phyloP scores from a whole-genome alignment of 2,113 vertebrate species.

The Junco hyemalis region DNA sequence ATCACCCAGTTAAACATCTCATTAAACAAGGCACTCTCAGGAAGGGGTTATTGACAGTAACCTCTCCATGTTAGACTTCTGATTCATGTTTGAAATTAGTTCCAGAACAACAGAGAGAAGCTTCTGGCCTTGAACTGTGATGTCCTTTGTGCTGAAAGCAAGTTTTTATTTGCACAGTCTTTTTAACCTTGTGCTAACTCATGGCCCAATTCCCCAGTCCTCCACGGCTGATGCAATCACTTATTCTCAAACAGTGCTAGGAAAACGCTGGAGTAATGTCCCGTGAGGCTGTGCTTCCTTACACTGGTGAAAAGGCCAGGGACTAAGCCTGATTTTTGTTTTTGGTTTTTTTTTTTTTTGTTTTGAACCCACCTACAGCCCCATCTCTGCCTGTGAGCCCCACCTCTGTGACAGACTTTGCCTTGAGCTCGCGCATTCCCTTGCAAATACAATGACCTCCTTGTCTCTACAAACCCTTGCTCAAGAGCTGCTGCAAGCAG shows the following conservation, averaged over 20 bases:
- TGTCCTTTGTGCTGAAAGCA: not conserved
- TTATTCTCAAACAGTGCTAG: not conserved
- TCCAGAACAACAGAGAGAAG: constrained; percentile 30
- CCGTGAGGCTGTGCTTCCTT: not conserved
- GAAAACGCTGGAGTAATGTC: not conserved
- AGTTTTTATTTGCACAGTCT: constrained; percentile 11
- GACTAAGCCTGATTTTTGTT: not conserved
- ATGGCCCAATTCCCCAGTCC: not conserved
- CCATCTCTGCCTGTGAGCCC: not conserved
- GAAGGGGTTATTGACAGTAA: constrained; percentile 3
- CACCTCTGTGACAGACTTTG: not conserved
- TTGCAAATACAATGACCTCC: not conserved
- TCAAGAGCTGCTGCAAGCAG: not conserved
- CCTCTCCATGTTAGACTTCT: constrained; percentile 1
- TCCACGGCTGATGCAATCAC: not conserved
- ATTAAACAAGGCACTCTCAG: constrained; percentile 1
- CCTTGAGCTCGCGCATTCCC: not conserved
- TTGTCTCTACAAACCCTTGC: not conserved
- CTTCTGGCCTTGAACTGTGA: constrained; percentile 30
- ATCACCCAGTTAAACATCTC: not conserved
- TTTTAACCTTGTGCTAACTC: constrained; percentile 31
- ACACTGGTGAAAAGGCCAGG: not conserved
- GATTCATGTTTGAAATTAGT: constrained; percentile 31
- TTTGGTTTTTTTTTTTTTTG: not conserved
- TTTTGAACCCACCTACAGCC: not conserved